phyloP scores from a whole-genome alignment of 2,113 vertebrate genomes.

The Ascaphus truei region DNA sequence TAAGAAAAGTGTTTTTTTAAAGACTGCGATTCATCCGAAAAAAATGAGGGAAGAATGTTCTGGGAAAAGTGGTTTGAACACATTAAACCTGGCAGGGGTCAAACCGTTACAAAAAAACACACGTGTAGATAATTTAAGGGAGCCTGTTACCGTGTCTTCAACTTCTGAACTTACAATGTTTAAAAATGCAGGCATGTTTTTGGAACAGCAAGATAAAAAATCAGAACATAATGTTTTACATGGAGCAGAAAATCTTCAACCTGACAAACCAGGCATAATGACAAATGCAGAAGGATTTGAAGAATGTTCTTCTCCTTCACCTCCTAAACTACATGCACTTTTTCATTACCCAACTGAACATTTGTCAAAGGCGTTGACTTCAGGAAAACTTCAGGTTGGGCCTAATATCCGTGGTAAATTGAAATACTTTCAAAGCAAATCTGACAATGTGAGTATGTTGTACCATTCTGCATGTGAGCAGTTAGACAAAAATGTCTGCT shows the following conservation, averaged over 20 bases:
- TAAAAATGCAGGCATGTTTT: neutral
- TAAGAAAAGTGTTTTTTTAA: too few species aligned
- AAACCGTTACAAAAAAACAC: neutral
- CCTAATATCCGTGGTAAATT: neutral
- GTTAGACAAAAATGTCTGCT: neutral
- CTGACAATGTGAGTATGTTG: too few species aligned
- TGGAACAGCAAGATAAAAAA: neutral
- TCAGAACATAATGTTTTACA: neutral
- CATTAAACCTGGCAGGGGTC: neutral
- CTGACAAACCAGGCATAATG: neutral
- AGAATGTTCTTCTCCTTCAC: too few species aligned
- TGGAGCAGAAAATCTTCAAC: neutral
- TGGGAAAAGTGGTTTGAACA: neutral
- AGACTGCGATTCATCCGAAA: too few species aligned
- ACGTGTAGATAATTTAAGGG: neutral
- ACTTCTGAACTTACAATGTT: constrained; percentile 12
- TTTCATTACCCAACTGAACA: neutral
- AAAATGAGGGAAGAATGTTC: too few species aligned
- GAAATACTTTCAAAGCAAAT: neutral
- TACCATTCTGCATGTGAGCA: neutral
- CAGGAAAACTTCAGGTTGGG: neutral
- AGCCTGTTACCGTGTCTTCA: neutral
- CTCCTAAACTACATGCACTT: neutral
- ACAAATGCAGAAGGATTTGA: neutral
- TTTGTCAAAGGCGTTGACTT: neutral